Evolutionary conservation across 2,797 vertebrate genomes (phyloP).

Genomic region (Carduelis carduelis): DNA sequence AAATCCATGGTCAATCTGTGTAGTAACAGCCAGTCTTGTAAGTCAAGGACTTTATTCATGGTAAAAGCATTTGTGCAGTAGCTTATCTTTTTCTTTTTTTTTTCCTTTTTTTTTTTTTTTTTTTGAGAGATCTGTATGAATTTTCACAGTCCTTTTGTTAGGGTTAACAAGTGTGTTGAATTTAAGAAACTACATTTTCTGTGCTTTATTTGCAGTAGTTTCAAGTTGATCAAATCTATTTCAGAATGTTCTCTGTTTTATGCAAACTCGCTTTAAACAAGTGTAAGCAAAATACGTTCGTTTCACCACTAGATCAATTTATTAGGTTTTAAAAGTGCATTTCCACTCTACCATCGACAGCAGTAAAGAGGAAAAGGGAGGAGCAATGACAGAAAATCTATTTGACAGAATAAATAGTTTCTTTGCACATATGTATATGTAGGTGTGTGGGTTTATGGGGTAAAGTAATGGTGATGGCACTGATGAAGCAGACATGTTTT

Average conservation of each 20-base stretch:
- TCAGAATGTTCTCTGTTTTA: conserved; percentile 30
- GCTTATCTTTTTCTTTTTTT: neutral
- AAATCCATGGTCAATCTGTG: neutral
- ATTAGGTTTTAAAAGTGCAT: conserved; percentile 64
- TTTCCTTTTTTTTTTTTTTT: too few species aligned
- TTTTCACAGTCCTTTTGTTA: conserved; percentile 50
- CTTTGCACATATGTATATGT: neutral
- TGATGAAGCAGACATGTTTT: conserved; percentile 9
- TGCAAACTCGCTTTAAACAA: conserved; percentile 20
- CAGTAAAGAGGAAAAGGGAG: neutral
- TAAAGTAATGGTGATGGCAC: conserved; percentile 5
- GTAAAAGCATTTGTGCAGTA: conserved; percentile 35
- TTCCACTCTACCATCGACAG: conserved; percentile 11
- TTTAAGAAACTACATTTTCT: conserved; percentile 39
- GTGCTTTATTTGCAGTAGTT: conserved; percentile 9
- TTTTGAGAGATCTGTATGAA: neutral
- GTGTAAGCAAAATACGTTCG: neutral
- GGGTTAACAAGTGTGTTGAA: conserved; percentile 30
- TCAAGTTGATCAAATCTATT: conserved; percentile 41
- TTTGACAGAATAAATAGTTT: conserved; percentile 54
- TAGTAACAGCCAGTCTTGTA: neutral
- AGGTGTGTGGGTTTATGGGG: neutral
- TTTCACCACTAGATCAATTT: conserved; percentile 48
- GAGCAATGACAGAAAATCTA: conserved; percentile 67
- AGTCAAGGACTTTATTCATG: conserved; percentile 6